phyloP scores from a whole-genome alignment of 2,113 vertebrate species.

The Prunella fulvescens region DNA sequence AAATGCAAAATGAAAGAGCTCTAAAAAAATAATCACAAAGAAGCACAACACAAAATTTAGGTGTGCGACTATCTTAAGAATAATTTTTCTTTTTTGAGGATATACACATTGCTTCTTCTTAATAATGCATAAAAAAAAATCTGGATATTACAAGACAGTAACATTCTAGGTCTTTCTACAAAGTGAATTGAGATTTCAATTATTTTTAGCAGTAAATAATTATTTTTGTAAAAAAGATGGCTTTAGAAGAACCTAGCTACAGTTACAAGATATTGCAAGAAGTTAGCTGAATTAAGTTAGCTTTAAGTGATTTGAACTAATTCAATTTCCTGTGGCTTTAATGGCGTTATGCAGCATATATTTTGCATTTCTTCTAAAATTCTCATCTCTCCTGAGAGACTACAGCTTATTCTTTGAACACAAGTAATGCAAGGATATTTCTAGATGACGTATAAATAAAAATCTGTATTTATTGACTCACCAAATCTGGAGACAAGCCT shows the following conservation, averaged over 20 bases:
- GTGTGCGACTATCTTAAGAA: not conserved
- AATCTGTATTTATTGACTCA: constrained; percentile 34
- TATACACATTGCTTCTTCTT: not conserved
- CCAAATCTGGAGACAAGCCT: constrained; percentile 81
- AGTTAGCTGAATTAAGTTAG: not conserved
- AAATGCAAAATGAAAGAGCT: not conserved
- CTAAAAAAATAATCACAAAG: not conserved
- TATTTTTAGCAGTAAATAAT: not conserved
- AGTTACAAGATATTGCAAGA: not conserved
- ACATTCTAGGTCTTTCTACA: not conserved
- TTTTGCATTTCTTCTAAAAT: not conserved
- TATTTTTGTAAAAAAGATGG: not conserved
- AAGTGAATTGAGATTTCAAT: not conserved
- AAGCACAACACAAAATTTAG: not conserved
- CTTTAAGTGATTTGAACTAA: not conserved
- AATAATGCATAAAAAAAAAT: not conserved
- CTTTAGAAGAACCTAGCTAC: not conserved
- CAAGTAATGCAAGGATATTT: not conserved
- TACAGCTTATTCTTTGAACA: not conserved
- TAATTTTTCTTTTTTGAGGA: not conserved
- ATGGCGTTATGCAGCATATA: not conserved
- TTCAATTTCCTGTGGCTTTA: not conserved
- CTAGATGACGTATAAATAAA: not conserved
- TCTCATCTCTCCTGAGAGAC: not conserved
- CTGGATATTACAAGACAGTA: not conserved